Percentiles rank a stretch among this genome's conserved stretches.
phyloP scores from a whole-genome alignment of 1,140 invertebrate species.

The Monochamus saltuarius region DNA sequence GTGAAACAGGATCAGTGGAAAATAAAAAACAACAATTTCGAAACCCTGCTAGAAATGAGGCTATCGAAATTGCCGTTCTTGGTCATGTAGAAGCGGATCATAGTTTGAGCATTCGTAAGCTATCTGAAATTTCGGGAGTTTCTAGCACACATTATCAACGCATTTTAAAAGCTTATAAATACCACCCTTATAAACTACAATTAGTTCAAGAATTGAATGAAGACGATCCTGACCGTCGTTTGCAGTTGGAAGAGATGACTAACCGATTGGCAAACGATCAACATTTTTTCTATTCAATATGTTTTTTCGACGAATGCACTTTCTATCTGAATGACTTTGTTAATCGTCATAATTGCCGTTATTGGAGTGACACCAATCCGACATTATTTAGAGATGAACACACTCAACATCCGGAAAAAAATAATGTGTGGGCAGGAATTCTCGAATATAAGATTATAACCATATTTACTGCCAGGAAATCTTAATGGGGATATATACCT shows the following conservation, averaged over 20 bases:
- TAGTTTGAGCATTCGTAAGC: conserved; percentile 12
- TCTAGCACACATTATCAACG: conserved; percentile 8
- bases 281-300: conserved; percentile 15
- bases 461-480: conserved; percentile 4
- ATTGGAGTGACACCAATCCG: conserved; percentile 10
- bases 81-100: conserved; percentile 4
- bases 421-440: conserved; percentile 7
- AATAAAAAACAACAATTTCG: too few species aligned
- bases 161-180: conserved; percentile 12
- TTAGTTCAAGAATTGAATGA: conserved; percentile 2
- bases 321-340: conserved; percentile 1
- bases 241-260: conserved; percentile 10
- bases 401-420: conserved; percentile 11
- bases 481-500: not conserved
- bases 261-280: conserved; percentile 7
- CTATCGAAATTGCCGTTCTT: not conserved
- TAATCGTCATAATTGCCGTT: not conserved
- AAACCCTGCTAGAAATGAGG: too few species aligned
- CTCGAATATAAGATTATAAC: conserved; percentile 1
- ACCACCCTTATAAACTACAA: conserved; percentile 1
- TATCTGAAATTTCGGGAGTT: conserved; percentile 14
- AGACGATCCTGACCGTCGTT: conserved; percentile 9
- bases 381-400: conserved; percentile 8
- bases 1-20: too few species aligned
- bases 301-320: not conserved